Percentiles rank a stretch among this genome's conserved stretches.
Conservation (phyloP, 2,797 vertebrate species). For the Silurus lanzhouensis region DNA sequence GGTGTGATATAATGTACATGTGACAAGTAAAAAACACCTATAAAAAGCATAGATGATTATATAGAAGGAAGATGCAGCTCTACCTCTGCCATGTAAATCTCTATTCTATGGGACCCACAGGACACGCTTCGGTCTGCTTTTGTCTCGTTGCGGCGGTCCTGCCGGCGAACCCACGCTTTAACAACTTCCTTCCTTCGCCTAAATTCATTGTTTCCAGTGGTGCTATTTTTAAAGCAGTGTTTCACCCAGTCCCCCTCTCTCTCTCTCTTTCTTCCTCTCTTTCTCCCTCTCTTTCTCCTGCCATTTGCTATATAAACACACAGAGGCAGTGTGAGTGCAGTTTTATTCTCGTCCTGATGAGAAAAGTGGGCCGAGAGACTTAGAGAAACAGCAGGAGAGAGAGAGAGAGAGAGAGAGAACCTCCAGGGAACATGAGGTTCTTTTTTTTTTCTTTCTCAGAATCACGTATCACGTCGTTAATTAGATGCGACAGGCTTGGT, state of each 20-base stretch:
- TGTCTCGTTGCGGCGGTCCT: constrained; percentile 57
- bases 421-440: constrained; percentile 57
- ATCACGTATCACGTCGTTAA: background rate
- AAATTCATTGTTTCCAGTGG: constrained; percentile 71
- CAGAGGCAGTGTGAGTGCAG: constrained; percentile 41
- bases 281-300: constrained; percentile 30
- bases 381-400: constrained; percentile 8
- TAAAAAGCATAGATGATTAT: no score
- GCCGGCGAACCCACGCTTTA: constrained; percentile 67
- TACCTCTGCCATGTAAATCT: no score
- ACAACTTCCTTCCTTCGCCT: constrained; percentile 74
- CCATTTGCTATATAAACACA: constrained; percentile 63
- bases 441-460: constrained; percentile 53
- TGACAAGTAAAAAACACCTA: no score
- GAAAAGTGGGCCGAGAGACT: constrained; percentile 17
- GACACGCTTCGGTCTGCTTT: constrained; percentile 27
- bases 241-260: constrained; percentile 45
- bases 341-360: constrained; percentile 29
- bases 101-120: no score
- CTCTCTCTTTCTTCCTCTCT: constrained; percentile 36
- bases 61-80: no score
- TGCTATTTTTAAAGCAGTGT: constrained; percentile 72
- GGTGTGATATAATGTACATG: no score
- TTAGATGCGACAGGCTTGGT: background rate
- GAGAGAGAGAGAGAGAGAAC: background rate